Conservation (phyloP, 2,888 invertebrate species). For the Limnephilus auricula region DNA sequence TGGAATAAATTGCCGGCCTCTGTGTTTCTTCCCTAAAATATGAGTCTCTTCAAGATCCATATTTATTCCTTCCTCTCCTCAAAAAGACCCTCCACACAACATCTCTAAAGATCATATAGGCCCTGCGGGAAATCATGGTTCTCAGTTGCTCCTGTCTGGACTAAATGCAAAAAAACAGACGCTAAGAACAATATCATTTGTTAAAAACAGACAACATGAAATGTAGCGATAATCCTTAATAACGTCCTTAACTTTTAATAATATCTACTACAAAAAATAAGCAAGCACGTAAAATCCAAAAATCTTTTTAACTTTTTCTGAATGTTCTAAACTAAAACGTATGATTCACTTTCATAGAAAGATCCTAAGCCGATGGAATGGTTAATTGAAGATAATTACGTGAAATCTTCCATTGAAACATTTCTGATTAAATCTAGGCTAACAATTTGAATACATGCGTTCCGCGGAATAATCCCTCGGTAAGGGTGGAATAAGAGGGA, state of each 20-base stretch:
- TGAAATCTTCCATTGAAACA: slow-evolving; percentile 22
- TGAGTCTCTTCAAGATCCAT: too few relatives aligned
- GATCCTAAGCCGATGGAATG: not conserved
- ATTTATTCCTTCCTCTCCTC: too few relatives aligned
- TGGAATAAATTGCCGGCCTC: too few relatives aligned
- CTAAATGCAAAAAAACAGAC: too few relatives aligned
- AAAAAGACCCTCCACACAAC: too few relatives aligned
- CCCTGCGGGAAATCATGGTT: too few relatives aligned
- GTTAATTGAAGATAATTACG: slow-evolving; percentile 37
- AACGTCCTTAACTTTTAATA: not conserved
- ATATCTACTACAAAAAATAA: not conserved
- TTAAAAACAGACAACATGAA: not conserved
- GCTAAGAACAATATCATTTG: not conserved
- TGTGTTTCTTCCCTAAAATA: too few relatives aligned
- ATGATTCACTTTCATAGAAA: not conserved
- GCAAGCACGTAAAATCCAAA: not conserved
- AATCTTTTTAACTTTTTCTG: not conserved
- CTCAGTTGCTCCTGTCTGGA: too few relatives aligned
- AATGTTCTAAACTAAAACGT: not conserved
- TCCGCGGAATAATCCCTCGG: slow-evolving; percentile 47
- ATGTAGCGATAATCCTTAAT: not conserved
- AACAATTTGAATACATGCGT: slow-evolving; percentile 52
- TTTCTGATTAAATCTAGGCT: slow-evolving; percentile 35
- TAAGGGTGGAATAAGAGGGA: slow-evolving; percentile 46
- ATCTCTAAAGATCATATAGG: too few relatives aligned